Conservation (phyloP, 2,888 invertebrate species). For the Epistrophella euchroma region DNA sequence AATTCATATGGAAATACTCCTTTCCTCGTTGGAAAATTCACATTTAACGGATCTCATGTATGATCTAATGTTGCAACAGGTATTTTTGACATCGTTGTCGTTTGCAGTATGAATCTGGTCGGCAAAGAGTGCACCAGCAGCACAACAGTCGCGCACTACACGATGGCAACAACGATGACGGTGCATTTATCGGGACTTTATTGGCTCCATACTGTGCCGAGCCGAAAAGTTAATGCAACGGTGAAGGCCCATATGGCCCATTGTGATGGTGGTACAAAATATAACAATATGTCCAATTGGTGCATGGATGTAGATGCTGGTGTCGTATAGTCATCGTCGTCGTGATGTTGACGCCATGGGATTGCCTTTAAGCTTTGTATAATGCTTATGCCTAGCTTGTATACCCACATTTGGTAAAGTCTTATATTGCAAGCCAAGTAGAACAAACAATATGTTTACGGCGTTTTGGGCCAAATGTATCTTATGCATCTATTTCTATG, state of each 20-base stretch:
- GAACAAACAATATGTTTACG: slow-evolving; percentile 72
- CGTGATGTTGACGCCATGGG: slow-evolving; percentile 69
- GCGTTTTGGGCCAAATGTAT: slow-evolving; percentile 68
- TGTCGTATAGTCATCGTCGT: slow-evolving; percentile 37
- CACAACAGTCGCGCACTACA: slow-evolving; percentile 39
- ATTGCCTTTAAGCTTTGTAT: slow-evolving; percentile 51
- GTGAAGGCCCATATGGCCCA: slow-evolving; percentile 51
- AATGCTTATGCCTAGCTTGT: slow-evolving; percentile 54
- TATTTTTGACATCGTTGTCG: slow-evolving; percentile 68
- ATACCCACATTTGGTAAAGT: slow-evolving; percentile 71
- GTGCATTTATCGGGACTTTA: slow-evolving; percentile 66
- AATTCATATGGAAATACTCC: slow-evolving; percentile 69
- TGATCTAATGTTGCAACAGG: slow-evolving; percentile 73
- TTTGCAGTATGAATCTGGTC: slow-evolving; percentile 43
- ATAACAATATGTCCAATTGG: slow-evolving; percentile 72
- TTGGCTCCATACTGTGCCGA: slow-evolving; percentile 68
- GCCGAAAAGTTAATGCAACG: slow-evolving; percentile 55
- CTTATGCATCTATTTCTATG: slow-evolving; percentile 66
- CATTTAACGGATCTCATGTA: slow-evolving; percentile 72
- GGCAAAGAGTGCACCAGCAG: slow-evolving; percentile 39
- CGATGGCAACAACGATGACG: neutral
- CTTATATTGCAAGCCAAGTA: slow-evolving; percentile 69
- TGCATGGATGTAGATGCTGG: slow-evolving; percentile 45
- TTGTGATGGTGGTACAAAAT: slow-evolving; percentile 49
- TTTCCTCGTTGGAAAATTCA: slow-evolving; percentile 57